phyloP scores from a whole-genome alignment of 2,888 invertebrate species.

The Drosophila austrosaltans region DNA sequence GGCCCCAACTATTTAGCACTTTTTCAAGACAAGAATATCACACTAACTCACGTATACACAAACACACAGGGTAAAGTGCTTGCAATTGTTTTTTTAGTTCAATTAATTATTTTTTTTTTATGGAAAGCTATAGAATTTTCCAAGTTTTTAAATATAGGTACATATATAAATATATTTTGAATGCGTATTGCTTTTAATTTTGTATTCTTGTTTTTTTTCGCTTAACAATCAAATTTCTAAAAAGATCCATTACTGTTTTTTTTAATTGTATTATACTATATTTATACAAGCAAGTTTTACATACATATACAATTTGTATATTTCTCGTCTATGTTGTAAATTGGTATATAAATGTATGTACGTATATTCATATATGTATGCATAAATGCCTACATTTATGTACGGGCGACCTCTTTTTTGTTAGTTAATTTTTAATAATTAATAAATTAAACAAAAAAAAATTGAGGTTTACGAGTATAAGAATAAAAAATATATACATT shows the following conservation, averaged over 20 bases:
- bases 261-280: constrained; percentile 3
- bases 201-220: neutral
- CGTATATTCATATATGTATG: neutral
- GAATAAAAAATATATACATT: neutral
- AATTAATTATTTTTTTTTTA: constrained; percentile 35
- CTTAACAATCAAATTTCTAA: neutral
- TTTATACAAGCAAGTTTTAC: neutral
- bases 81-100: constrained; percentile 60
- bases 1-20: constrained; percentile 17
- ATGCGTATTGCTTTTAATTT: neutral
- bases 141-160: neutral
- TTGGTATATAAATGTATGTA: neutral
- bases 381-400: neutral
- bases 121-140: neutral
- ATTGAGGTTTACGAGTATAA: neutral
- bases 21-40: constrained; percentile 3
- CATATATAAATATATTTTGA: constrained; percentile 22
- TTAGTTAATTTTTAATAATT: neutral
- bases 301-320: constrained; percentile 1
- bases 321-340: neutral
- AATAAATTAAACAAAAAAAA: neutral
- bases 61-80: constrained; percentile 59
- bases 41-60: constrained; percentile 22
- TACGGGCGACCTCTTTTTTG: neutral
- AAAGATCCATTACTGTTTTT: neutral